A percentile compares a stretch with the other conserved stretches of the same genome.
phyloP scores from a whole-genome alignment of 2,888 invertebrate genomes.

The Acrobasis repandana region DNA sequence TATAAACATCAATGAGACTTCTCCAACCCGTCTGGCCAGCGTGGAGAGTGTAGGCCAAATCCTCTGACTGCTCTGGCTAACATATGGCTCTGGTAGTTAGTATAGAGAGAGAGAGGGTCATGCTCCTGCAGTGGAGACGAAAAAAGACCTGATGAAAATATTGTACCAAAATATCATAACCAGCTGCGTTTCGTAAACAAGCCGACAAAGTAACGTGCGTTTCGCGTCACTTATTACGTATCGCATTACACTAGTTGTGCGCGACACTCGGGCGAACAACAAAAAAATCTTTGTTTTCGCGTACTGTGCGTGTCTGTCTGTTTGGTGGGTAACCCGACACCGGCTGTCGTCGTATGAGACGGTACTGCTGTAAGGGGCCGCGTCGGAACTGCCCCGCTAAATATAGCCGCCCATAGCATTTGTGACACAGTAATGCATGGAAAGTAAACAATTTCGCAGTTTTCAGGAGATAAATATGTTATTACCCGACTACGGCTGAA shows the following conservation, averaged over 20 bases:
- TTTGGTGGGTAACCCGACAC: slow-evolving; percentile 8
- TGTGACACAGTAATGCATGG: not conserved
- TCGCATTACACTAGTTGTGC: not conserved
- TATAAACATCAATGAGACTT: no score
- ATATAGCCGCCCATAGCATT: not conserved
- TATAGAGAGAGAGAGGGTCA: no score
- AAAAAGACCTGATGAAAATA: no score
- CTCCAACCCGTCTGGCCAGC: no score
- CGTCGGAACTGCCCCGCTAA: not conserved
- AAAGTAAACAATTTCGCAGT: not conserved
- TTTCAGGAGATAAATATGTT: no score
- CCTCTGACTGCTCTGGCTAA: no score
- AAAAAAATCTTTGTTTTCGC: not conserved
- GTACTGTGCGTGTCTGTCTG: not conserved
- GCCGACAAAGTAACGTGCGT: not conserved
- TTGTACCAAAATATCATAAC: not conserved
- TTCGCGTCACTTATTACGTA: slow-evolving; percentile 5
- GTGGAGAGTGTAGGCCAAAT: no score
- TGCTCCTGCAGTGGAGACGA: no score
- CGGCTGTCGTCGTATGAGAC: not conserved
- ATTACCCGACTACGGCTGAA: no score
- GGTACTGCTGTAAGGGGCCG: not conserved
- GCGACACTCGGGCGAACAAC: not conserved
- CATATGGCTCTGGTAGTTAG: no score
- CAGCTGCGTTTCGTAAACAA: slow-evolving; percentile 1